A percentile compares a stretch with the other conserved stretches of the same genome.
These are phyloP conservation scores for Thomomys bottae DNA, from an alignment of 2,113 vertebrate genomes.

Conservation along the genomic window DNA sequence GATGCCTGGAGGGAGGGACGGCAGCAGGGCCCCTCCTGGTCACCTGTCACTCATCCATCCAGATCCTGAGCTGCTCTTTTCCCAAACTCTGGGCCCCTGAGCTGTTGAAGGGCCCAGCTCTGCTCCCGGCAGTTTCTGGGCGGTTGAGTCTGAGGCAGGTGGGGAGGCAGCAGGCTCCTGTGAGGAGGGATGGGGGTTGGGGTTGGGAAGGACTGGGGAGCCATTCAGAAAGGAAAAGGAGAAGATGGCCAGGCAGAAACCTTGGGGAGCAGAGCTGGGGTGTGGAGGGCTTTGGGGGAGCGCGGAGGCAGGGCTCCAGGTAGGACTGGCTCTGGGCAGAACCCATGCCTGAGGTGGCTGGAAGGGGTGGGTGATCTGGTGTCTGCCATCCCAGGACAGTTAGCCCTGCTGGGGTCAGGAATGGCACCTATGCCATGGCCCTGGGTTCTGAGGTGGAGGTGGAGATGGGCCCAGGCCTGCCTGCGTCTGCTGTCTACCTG, in stretches of 20 bases:
- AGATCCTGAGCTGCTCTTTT: too few species aligned
- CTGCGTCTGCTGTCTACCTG: background rate
- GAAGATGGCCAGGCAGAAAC: background rate
- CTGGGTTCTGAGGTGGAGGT: background rate
- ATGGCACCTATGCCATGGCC: background rate
- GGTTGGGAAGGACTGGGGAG: background rate
- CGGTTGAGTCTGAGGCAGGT: background rate
- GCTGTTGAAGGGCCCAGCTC: too few species aligned
- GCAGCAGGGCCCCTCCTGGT: too few species aligned
- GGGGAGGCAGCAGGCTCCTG: too few species aligned
- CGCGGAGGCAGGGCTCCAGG: too few species aligned
- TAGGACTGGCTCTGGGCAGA: too few species aligned
- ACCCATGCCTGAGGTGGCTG: fast-evolving
- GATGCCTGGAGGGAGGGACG: too few species aligned
- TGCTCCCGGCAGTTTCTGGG: background rate
- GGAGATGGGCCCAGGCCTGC: background rate
- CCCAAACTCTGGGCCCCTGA: too few species aligned
- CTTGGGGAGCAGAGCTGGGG: too few species aligned
- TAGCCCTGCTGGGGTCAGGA: too few species aligned
- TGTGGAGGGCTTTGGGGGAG: too few species aligned
- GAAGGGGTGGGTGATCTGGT: background rate
- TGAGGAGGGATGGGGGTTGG: background rate
- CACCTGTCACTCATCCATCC: too few species aligned
- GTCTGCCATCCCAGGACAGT: background rate
- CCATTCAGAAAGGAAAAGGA: background rate